phyloP scores from a whole-genome alignment of 2,797 vertebrate species.

The Hydrophis major region DNA sequence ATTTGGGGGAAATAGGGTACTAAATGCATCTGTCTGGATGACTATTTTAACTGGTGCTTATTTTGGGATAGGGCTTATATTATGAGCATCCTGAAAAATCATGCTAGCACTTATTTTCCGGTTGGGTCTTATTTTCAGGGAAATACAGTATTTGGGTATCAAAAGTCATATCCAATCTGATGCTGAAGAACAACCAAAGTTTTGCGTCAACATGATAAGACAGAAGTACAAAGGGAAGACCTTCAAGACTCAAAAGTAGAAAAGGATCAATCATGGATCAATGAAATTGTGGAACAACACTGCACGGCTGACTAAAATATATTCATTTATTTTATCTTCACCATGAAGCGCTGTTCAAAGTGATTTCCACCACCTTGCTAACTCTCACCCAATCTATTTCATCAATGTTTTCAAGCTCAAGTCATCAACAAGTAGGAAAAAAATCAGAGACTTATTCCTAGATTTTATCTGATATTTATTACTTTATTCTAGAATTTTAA shows the following conservation, averaged over 20 bases:
- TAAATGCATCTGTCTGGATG: too few species aligned
- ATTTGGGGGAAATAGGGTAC: not conserved
- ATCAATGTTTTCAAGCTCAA: not conserved
- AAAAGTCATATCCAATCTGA: not conserved
- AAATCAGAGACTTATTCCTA: not conserved
- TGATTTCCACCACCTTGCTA: not conserved
- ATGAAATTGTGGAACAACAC: not conserved
- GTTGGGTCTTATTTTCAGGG: too few species aligned
- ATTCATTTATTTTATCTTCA: not conserved
- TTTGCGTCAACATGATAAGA: not conserved
- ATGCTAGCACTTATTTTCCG: too few species aligned
- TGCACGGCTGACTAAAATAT: not conserved
- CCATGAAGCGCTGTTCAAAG: not conserved
- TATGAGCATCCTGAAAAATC: too few species aligned
- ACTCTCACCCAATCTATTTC: not conserved
- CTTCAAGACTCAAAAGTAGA: not conserved
- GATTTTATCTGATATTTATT: too few species aligned
- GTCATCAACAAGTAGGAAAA: not conserved
- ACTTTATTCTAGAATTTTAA: too few species aligned
- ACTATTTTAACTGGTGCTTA: too few species aligned
- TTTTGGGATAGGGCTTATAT: too few species aligned
- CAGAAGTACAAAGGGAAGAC: not conserved
- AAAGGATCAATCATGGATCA: not conserved
- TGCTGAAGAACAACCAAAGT: not conserved
- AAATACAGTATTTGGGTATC: not conserved